These are phyloP conservation scores for Orthonyx spaldingii DNA, from an alignment of 2,113 vertebrate species.

Conservation along the genomic window DNA sequence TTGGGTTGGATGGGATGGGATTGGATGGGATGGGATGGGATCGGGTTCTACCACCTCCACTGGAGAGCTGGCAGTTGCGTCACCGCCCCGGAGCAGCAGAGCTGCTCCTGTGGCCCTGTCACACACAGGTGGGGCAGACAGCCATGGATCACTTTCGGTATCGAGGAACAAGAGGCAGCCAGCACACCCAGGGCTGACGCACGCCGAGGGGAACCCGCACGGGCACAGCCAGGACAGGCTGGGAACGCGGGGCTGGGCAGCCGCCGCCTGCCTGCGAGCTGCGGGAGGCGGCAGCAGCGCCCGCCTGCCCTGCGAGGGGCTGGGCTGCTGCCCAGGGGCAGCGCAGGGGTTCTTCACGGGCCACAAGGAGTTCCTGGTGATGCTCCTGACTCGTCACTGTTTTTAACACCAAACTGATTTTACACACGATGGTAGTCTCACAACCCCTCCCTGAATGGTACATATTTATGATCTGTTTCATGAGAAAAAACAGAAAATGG, in stretches of 20 bases:
- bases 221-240: neutral
- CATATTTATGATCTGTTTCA: neutral
- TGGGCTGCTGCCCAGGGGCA: neutral
- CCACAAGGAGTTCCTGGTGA: neutral
- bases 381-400: neutral
- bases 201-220: neutral
- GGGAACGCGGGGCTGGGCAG: accelerated
- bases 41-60: no score
- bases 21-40: no score
- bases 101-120: neutral
- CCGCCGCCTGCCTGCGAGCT: accelerated
- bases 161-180: neutral
- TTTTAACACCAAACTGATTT: neutral
- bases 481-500: neutral
- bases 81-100: accelerated
- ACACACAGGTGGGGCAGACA: neutral
- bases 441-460: neutral
- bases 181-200: neutral
- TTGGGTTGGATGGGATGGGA: no score
- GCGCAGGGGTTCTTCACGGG: neutral
- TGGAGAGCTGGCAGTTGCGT: neutral
- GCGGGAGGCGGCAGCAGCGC: neutral
- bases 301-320: accelerated
- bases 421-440: neutral
- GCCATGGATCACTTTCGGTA: accelerated